Evolutionary conservation across 2,113 vertebrate genomes (phyloP), one percentile per base, ranked within the genome.

Genomic region (Lota lota): DNA sequence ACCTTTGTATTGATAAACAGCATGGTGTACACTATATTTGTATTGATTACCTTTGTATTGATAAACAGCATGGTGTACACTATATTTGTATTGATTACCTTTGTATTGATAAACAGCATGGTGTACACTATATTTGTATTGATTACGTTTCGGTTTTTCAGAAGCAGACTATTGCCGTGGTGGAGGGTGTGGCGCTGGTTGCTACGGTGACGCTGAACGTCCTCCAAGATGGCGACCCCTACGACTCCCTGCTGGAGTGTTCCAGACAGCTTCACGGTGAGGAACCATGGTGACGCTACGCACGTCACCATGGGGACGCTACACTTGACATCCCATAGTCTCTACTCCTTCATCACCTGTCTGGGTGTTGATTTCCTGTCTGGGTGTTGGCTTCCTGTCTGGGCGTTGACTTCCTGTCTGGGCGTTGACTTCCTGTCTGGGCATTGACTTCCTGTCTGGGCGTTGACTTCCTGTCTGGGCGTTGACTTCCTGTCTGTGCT

Each of bases 201-300:
- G 89, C 92, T 77, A 77, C 76, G 36, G 82, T 87, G 51, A 98
- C 95, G 63, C 51, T 98, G 67, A 89, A 88, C 17, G 85, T 88
- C 21, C 88, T 97, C 61, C 92, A 95, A 76, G 93, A 93, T 11
- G 89, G 82, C 17, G 89, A 92, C 21, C 79, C 85, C 65, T 96
- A 93, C 68, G 86, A 70, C 22, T 68, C 84, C 54, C 93, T 99
- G 51, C 73, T 95, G 22, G 88, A 94, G 53, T 93, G 95, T 51
- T 90, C 78, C 33, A 71, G 89, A 36, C 88, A 88, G 57, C 88
- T 99, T 58, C 95, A 96, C 0, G 87, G 97, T 99, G 65, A 0
- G n/a, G 59, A 20, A 19, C 19, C 19, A 59, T 59, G 21, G 20
- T 3, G 18, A 59, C 20, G 18, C 5, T 58, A 58, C 3, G 40